Conservation (phyloP, 1,140 invertebrate species). For the Leptoteleia sp. region DNA sequence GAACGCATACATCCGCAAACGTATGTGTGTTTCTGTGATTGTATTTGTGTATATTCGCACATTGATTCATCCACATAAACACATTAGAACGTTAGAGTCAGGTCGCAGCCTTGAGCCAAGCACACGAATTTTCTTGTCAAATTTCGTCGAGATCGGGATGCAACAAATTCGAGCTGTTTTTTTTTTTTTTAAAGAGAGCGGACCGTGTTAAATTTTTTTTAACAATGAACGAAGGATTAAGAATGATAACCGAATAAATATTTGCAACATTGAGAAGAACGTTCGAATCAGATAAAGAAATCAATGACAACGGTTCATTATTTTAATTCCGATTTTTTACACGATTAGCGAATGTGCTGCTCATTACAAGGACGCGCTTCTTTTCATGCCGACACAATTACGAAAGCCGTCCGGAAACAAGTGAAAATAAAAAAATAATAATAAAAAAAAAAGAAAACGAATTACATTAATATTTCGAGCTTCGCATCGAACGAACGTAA, state of each 20-base stretch:
- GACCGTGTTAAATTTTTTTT: constrained; percentile 23
- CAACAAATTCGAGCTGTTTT: constrained; percentile 16
- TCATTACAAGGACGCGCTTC: constrained; percentile 62
- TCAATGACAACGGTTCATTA: constrained; percentile 19
- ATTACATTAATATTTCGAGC: constrained; percentile 63
- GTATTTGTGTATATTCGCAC: constrained; percentile 44
- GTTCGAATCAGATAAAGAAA: constrained; percentile 7
- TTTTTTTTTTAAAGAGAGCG: constrained; percentile 20
- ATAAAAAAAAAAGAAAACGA: too few relatives aligned
- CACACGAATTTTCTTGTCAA: constrained; percentile 34
- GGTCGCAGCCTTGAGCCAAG: constrained; percentile 25
- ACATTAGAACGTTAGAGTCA: constrained; percentile 33
- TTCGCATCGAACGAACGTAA: constrained; percentile 64
- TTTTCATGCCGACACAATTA: constrained; percentile 56
- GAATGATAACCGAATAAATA: too few relatives aligned
- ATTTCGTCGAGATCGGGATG: constrained; percentile 4
- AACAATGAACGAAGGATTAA: too few relatives aligned
- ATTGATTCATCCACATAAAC: constrained; percentile 53
- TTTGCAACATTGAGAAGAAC: too few relatives aligned
- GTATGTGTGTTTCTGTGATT: constrained; percentile 41
- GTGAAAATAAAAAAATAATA: too few relatives aligned
- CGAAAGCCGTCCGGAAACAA: constrained; percentile 62
- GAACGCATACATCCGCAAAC: constrained; percentile 39
- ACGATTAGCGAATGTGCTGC: constrained; percentile 57
- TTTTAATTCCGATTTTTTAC: constrained; percentile 51